Conservation (phyloP, 2,888 invertebrate species). For the Idaea straminata region DNA sequence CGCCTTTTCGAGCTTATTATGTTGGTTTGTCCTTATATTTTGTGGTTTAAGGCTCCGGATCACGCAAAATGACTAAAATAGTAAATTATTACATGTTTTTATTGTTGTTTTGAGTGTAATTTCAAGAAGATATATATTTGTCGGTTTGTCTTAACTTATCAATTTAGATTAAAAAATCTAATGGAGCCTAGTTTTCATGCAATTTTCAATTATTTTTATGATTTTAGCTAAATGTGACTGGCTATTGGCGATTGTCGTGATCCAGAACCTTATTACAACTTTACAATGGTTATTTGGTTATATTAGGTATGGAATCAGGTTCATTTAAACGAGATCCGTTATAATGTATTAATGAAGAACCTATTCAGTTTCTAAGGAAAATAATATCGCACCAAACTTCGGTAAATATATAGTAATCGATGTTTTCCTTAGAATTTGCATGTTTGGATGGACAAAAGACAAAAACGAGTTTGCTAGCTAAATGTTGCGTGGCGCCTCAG, state of each 20-base stretch:
- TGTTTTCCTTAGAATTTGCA: not conserved
- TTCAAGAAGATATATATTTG: too few species aligned
- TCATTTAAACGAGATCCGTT: not conserved
- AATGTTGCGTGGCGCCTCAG: not conserved
- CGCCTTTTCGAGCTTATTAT: not conserved
- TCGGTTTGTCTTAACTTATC: too few species aligned
- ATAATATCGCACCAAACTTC: not conserved
- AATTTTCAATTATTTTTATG: too few species aligned
- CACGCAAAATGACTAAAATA: too few species aligned
- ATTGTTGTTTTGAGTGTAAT: not conserved
- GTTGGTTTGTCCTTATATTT: not conserved
- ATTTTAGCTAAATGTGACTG: too few species aligned
- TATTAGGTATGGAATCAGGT: not conserved
- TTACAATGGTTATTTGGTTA: too few species aligned
- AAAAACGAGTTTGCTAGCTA: not conserved
- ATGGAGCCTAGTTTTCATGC: too few species aligned
- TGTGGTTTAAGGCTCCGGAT: too few species aligned
- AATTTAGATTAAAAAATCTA: too few species aligned
- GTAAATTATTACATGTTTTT: not conserved
- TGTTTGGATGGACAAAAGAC: not conserved
- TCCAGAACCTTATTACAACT: too few species aligned
- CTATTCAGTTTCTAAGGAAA: not conserved
- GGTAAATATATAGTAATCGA: not conserved
- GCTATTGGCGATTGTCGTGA: too few species aligned
- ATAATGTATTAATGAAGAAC: not conserved